Conservation (phyloP, 2,888 invertebrate species). For the Coremacera marginata region DNA sequence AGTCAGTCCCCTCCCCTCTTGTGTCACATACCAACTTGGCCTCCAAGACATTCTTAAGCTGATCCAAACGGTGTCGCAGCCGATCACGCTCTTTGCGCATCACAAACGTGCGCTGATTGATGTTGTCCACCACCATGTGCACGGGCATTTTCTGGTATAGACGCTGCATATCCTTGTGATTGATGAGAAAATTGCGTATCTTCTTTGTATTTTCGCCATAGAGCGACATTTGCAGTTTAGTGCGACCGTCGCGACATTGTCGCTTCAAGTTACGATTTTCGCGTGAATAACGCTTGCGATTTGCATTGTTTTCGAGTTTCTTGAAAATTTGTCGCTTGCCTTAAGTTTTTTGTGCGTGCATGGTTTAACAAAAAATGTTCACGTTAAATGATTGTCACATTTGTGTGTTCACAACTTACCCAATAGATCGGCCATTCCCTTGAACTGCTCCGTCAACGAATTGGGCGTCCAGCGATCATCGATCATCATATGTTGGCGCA, state of each 20-base stretch:
- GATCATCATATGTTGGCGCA: slow-evolving; percentile 63
- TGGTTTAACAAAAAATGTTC: no score
- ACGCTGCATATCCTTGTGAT: slow-evolving; percentile 64
- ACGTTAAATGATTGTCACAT: background rate
- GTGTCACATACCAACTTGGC: slow-evolving; percentile 54
- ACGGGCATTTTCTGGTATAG: slow-evolving; percentile 65
- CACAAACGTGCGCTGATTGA: slow-evolving; percentile 66
- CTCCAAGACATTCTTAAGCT: slow-evolving; percentile 56
- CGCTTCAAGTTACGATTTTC: slow-evolving; percentile 55
- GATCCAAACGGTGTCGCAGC: slow-evolving; percentile 55
- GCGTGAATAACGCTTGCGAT: slow-evolving; percentile 52
- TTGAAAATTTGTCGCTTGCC: slow-evolving; percentile 59
- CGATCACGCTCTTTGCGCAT: slow-evolving; percentile 67
- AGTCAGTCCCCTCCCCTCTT: background rate
- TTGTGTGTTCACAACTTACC: slow-evolving; percentile 51
- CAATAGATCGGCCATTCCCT: slow-evolving; percentile 61
- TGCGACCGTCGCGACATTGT: slow-evolving; percentile 63
- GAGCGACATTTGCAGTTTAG: slow-evolving; percentile 59
- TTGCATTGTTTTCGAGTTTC: slow-evolving; percentile 56
- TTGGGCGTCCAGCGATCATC: slow-evolving; percentile 64
- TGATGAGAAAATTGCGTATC: slow-evolving; percentile 62
- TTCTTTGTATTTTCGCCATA: slow-evolving; percentile 56
- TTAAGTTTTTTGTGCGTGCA: slow-evolving; percentile 32
- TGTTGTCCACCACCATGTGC: slow-evolving; percentile 63
- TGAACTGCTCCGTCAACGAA: slow-evolving; percentile 61